Evolutionary conservation across 2,797 vertebrate genomes (phyloP), one percentile per base, ranked within the genome.

Genomic region (Gymnoscopelus microlampas): DNA sequence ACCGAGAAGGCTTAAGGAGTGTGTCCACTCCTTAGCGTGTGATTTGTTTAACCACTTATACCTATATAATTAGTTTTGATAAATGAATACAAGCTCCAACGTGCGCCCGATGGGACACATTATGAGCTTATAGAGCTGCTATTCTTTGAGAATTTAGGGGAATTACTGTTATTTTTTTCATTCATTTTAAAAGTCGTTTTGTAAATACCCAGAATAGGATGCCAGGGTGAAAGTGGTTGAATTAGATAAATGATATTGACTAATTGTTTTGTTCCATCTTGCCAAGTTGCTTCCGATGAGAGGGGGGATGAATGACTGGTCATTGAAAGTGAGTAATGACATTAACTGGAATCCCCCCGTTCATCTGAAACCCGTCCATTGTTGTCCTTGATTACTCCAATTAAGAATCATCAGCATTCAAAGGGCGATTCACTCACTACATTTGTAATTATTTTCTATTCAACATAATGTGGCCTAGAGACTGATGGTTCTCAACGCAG

Each of bases 271-370:
- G 29, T 66, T 75, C 78, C 66, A 75, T 86, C 73, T 74, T n/a
- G 57, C 71, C 60, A 61, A 44, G 39, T 44, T 54, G 74, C 39
- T 73, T 60, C 29, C 73, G 49, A 51, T 77, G 76, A 85, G 60
- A 81, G 67, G 56, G 24, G 57, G 15, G 73, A 80, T 78, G 83
- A 82, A 60, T 63, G 68, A 83, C 71, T 67, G 60, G 69, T 82
- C 29, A 70, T 80, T 84, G 74, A 89, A 78, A 79, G 54, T 7
- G 15, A 66, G 48, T 15, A 69, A 86, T 84, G 87, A 85, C 78
- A 69, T 35, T 24, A 74, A n/a, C 59, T 79, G 85, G 77, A 85
- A 80, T 76, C 56, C 23, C 59, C 71, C 50, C 35, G 32, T 35
- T 66, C 53, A 12, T 54, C 81, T 66, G 69, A 53, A 66, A 19